phyloP scores from a whole-genome alignment of 2,797 vertebrate species.

The Lacerta viridis region DNA sequence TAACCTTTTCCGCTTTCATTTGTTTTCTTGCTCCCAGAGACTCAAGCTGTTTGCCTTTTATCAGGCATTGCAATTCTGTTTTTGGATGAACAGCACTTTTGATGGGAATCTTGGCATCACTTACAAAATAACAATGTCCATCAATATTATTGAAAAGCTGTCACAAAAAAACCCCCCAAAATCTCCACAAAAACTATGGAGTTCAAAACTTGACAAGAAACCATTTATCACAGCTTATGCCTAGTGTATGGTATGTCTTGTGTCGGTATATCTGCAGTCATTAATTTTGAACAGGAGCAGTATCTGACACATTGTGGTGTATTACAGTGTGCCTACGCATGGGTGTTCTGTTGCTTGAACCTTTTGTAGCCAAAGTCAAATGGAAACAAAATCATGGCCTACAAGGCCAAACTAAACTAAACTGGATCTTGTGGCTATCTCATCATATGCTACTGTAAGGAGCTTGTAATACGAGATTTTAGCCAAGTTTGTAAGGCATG shows the following conservation, averaged over 20 bases:
- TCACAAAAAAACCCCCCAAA: background rate
- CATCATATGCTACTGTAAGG: too few species aligned
- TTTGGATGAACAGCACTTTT: slow-evolving; percentile 32
- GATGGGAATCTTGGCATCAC: slow-evolving; percentile 11
- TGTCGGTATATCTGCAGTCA: background rate
- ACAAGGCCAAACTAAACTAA: background rate
- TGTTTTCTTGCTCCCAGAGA: background rate
- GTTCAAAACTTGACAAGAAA: slow-evolving; percentile 35
- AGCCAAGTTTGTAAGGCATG: too few species aligned
- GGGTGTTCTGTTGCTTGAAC: background rate
- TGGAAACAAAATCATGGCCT: background rate
- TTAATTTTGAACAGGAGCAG: slow-evolving; percentile 36
- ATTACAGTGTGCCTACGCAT: background rate
- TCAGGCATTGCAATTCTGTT: background rate
- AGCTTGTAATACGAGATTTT: too few species aligned
- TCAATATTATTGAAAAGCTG: slow-evolving; percentile 4
- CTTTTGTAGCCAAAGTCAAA: slow-evolving; percentile 20
- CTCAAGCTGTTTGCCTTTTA: background rate
- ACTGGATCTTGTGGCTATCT: background rate
- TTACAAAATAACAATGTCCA: slow-evolving; percentile 39
- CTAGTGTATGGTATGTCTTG: background rate
- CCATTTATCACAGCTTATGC: background rate
- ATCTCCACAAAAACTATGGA: background rate
- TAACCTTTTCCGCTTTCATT: background rate
- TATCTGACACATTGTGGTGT: slow-evolving; percentile 24